Conservation (phyloP, 2,797 vertebrate species). For the Sebastes trivittatus region DNA sequence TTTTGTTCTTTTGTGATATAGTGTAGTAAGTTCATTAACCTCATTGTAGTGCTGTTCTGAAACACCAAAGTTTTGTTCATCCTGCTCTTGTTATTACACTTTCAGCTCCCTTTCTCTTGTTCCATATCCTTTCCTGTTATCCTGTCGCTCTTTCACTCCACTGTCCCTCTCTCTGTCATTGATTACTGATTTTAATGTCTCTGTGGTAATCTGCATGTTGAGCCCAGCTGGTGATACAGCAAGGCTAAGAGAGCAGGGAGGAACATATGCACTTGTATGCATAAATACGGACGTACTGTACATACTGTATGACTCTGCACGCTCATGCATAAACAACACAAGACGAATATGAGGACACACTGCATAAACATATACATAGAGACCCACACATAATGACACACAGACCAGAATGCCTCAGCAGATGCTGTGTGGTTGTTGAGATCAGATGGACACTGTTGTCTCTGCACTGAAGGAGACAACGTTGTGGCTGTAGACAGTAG, state of each 20-base stretch:
- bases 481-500: slow-evolving; percentile 46
- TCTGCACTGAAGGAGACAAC: slow-evolving; percentile 43
- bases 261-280: slow-evolving; percentile 6
- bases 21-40: background rate
- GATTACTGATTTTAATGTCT: background rate
- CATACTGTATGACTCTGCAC: background rate
- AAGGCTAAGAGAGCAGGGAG: background rate
- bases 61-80: background rate
- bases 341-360: background rate
- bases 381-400: background rate
- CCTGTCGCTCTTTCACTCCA: background rate
- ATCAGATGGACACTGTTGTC: slow-evolving; percentile 63
- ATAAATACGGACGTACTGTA: background rate
- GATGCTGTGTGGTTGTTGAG: slow-evolving; percentile 59
- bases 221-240: background rate
- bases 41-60: background rate
- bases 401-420: slow-evolving; percentile 44
- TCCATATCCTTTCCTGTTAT: background rate
- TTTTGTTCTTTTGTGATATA: background rate
- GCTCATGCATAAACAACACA: background rate
- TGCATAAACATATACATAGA: background rate
- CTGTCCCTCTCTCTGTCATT: background rate
- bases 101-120: background rate
- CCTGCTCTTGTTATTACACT: background rate
- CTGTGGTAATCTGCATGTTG: background rate